Evolutionary conservation across 2,888 invertebrate genomes (phyloP).

Genomic region (Napeogenes sylphis): DNA sequence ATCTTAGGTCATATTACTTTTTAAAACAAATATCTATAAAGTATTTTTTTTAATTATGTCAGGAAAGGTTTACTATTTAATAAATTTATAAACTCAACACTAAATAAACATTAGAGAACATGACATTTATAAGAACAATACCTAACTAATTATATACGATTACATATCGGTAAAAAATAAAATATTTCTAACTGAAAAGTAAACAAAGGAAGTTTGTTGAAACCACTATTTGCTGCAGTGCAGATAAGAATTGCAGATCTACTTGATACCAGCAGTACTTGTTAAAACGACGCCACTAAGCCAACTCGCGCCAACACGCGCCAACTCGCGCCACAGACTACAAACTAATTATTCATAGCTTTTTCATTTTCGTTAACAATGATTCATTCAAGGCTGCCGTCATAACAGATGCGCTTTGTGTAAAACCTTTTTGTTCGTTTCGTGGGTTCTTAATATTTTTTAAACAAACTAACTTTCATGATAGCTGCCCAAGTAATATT

Average conservation of each 20-base stretch:
- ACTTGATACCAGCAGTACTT: constrained; percentile 21
- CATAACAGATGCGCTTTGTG: constrained; percentile 2
- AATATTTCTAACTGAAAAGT: constrained; percentile 33
- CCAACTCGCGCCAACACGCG: too few species aligned
- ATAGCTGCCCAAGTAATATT: too few species aligned
- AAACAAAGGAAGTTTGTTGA: constrained; percentile 32
- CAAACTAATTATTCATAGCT: constrained; percentile 19
- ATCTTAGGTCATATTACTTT: too few species aligned
- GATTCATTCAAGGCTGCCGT: constrained; percentile 4
- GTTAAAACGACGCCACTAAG: constrained; percentile 18
- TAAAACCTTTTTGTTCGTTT: background rate
- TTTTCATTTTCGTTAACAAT: constrained; percentile 9
- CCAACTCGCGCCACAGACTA: constrained; percentile 23
- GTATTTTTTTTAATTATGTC: too few species aligned
- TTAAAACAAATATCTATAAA: too few species aligned
- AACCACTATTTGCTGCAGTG: constrained; percentile 41
- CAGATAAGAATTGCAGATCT: constrained; percentile 37
- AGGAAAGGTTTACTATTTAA: too few species aligned
- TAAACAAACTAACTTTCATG: too few species aligned
- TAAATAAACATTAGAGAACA: background rate
- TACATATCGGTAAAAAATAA: too few species aligned
- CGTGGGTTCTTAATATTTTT: background rate
- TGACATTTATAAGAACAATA: background rate
- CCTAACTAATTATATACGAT: background rate
- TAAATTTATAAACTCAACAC: too few species aligned